phyloP scores from a whole-genome alignment of 2,797 vertebrate species.

The Nasua narica region DNA sequence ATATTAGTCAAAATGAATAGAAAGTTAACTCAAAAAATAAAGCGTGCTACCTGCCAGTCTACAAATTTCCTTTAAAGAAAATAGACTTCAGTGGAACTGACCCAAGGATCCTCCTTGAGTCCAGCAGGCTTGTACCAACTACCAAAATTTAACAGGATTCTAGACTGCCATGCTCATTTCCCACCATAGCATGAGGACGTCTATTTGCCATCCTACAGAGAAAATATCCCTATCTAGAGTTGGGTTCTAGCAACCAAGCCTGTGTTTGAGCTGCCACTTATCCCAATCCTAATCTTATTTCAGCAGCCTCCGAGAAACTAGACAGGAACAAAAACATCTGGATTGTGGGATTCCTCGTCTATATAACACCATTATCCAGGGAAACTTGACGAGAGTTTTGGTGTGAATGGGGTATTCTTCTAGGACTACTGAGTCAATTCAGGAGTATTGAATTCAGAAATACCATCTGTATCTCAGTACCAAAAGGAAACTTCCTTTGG shows the following conservation, averaged over 20 bases:
- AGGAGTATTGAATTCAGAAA: background rate
- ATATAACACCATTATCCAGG: background rate
- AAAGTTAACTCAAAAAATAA: background rate
- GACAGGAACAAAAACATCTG: background rate
- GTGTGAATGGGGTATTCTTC: background rate
- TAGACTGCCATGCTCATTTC: background rate
- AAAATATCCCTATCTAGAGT: too few relatives aligned
- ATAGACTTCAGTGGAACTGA: background rate
- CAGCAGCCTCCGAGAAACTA: background rate
- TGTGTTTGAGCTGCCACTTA: background rate
- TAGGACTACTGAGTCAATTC: background rate
- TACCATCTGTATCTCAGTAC: background rate
- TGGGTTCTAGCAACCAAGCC: background rate
- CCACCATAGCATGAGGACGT: background rate
- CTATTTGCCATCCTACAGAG: background rate
- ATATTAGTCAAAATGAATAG: slow-evolving; percentile 4
- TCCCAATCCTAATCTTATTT: background rate
- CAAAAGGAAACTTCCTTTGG: background rate
- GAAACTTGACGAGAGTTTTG: background rate
- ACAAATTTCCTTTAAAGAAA: background rate
- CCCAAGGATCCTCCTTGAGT: background rate
- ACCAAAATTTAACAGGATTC: background rate
- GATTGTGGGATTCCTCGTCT: background rate
- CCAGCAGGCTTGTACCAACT: background rate
- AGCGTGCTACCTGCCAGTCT: background rate